These are phyloP conservation scores for Temnothorax unifasciatus DNA, from an alignment of 2,888 invertebrate genomes.

Conservation along the genomic window DNA sequence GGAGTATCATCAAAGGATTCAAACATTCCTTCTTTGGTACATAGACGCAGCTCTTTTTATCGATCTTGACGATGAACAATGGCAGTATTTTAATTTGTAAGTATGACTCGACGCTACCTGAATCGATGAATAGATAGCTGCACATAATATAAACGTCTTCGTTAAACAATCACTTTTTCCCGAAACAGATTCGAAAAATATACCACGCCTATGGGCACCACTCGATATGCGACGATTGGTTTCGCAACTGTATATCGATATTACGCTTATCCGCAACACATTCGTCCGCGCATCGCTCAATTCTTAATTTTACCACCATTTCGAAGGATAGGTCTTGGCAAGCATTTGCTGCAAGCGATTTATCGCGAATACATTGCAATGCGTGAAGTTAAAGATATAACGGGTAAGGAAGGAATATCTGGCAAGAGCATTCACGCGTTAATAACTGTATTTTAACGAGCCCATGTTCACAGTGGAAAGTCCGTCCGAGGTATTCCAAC, in stretches of 20 bases:
- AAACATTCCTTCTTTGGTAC: constrained; percentile 97
- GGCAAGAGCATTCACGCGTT: background rate
- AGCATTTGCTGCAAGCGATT: constrained; percentile 90
- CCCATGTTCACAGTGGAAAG: constrained; percentile 93
- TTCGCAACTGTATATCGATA: constrained; percentile 97
- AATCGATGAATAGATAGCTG: background rate
- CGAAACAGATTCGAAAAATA: constrained; percentile 90
- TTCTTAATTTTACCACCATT: constrained; percentile 97
- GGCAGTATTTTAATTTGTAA: constrained; percentile 95
- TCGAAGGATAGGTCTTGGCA: constrained; percentile 94
- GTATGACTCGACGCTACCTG: constrained; percentile 78
- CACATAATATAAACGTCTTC: background rate
- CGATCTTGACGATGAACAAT: constrained; percentile 96
- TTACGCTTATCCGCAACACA: constrained; percentile 96
- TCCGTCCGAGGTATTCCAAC: constrained; percentile 96
- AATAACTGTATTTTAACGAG: constrained; percentile 1
- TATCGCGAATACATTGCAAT: constrained; percentile 88
- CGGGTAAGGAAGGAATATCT: constrained; percentile 87
- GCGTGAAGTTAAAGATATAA: constrained; percentile 90
- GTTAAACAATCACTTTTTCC: constrained; percentile 10
- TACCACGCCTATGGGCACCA: constrained; percentile 88
- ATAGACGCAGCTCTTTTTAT: constrained; percentile 98
- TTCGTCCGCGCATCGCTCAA: constrained; percentile 96
- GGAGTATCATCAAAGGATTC: constrained; percentile 93
- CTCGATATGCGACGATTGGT: constrained; percentile 92